phyloP scores from a whole-genome alignment of 2,113 vertebrate species.

The Romanogobio albipinnatus region DNA sequence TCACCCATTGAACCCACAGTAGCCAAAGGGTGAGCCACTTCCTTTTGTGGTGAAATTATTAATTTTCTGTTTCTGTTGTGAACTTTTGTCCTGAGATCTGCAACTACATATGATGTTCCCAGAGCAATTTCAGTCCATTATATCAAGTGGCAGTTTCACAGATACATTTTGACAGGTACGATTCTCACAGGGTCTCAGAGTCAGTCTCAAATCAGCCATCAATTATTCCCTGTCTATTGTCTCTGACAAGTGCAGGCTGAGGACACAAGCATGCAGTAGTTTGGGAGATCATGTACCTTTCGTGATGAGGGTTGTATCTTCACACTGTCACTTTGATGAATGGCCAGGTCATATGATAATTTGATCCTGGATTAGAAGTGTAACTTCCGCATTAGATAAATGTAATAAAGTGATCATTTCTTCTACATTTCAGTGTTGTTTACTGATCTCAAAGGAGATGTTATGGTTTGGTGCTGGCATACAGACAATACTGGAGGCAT shows the following conservation, averaged over 20 bases:
- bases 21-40: slow-evolving; percentile 53
- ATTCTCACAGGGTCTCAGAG: slow-evolving; percentile 68
- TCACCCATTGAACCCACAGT: slow-evolving; percentile 39
- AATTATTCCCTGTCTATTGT: slow-evolving; percentile 72
- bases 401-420: background rate
- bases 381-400: background rate
- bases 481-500: background rate
- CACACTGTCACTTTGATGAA: slow-evolving; percentile 78
- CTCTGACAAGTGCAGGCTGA: slow-evolving; percentile 73
- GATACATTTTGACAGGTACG: slow-evolving; percentile 77
- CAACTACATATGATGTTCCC: slow-evolving; percentile 57
- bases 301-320: slow-evolving; percentile 51
- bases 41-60: slow-evolving; percentile 55
- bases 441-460: background rate
- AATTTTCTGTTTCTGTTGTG: slow-evolving; percentile 49
- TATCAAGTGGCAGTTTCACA: slow-evolving; percentile 65
- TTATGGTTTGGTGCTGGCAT: background rate
- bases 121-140: slow-evolving; percentile 62
- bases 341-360: slow-evolving; percentile 65
- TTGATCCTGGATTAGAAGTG: slow-evolving; percentile 21
- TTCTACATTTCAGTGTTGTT: background rate
- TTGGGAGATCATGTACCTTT: slow-evolving; percentile 72
- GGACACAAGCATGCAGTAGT: slow-evolving; percentile 72
- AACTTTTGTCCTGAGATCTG: slow-evolving; percentile 50
- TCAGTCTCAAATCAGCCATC: slow-evolving; percentile 66